Percentiles rank a stretch among this genome's conserved stretches.
Evolutionary conservation across 2,113 vertebrate genomes (phyloP).

Genomic region (Lipophrys pholis): DNA sequence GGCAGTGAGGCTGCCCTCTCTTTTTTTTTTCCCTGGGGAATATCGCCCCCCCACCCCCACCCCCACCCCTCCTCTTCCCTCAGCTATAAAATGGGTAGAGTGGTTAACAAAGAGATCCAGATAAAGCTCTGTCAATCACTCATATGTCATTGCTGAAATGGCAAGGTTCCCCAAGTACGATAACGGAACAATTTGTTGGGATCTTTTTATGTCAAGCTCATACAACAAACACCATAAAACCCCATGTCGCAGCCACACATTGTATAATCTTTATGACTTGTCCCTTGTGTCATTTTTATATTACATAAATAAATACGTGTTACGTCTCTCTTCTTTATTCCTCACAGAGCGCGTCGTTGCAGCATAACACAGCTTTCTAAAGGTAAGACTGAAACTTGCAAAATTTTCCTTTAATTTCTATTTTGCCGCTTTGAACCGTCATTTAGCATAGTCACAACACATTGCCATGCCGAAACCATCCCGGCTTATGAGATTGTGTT

Average conservation of each 20-base stretch:
- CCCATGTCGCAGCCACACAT: slow-evolving; percentile 1
- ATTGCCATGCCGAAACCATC: slow-evolving; percentile 51
- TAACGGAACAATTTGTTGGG: neutral
- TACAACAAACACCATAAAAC: slow-evolving; percentile 8
- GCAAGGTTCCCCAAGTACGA: slow-evolving; percentile 36
- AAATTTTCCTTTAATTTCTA: neutral
- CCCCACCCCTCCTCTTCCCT: slow-evolving; percentile 6
- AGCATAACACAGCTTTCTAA: slow-evolving; percentile 63
- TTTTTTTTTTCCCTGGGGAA: slow-evolving; percentile 49
- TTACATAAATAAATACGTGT: slow-evolving; percentile 5
- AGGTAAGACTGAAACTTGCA: slow-evolving; percentile 72
- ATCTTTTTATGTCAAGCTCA: neutral
- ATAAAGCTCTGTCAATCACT: slow-evolving; percentile 55
- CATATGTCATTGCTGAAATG: slow-evolving; percentile 24
- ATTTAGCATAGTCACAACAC: slow-evolving; percentile 8
- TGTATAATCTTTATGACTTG: slow-evolving; percentile 13
- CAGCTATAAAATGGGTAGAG: slow-evolving; percentile 59
- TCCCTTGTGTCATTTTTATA: neutral
- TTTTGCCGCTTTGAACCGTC: slow-evolving; percentile 23
- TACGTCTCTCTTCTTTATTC: slow-evolving; percentile 27
- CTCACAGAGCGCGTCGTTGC: slow-evolving; percentile 60
- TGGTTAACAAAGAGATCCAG: slow-evolving; percentile 66
- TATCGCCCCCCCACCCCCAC: slow-evolving; percentile 27
- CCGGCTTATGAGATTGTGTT: slow-evolving; percentile 30
- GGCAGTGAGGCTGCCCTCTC: slow-evolving; percentile 53